Evolutionary conservation across 2,797 vertebrate species (phyloP).

Genomic region (Ceryle rudis): DNA sequence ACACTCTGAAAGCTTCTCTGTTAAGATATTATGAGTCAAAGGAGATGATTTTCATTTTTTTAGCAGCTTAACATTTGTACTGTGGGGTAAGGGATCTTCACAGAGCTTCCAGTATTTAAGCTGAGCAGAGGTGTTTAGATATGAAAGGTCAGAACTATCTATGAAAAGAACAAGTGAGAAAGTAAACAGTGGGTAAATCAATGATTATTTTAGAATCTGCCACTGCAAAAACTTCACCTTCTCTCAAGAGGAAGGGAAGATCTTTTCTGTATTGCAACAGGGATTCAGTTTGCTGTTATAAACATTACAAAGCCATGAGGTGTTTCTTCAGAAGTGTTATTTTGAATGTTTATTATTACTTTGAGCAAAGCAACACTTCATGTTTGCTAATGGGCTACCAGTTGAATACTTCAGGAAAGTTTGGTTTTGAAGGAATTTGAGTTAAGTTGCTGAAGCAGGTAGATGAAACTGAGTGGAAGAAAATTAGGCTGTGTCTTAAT

Average conservation of each 20-base stretch:
- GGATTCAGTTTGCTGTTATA: background rate
- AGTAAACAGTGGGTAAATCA: background rate
- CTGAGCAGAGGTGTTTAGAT: background rate
- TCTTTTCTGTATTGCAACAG: background rate
- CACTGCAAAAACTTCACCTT: background rate
- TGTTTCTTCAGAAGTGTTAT: background rate
- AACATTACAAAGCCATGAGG: background rate
- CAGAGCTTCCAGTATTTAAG: background rate
- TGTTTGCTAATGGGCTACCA: background rate
- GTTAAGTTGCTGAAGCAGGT: background rate
- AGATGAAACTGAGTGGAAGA: background rate
- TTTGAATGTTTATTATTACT: background rate
- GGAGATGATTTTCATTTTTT: background rate
- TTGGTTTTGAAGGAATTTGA: background rate
- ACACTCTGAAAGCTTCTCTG: background rate
- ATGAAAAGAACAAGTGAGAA: background rate
- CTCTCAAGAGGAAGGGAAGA: background rate
- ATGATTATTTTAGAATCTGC: background rate
- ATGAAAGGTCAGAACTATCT: slow-evolving; percentile 28
- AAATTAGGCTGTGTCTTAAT: background rate
- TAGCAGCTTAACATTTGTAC: background rate
- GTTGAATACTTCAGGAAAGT: background rate
- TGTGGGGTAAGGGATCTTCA: background rate
- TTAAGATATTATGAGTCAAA: background rate
- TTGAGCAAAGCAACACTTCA: background rate